phyloP scores from a whole-genome alignment of 2,113 vertebrate species.

The Pholis gunnellus region DNA sequence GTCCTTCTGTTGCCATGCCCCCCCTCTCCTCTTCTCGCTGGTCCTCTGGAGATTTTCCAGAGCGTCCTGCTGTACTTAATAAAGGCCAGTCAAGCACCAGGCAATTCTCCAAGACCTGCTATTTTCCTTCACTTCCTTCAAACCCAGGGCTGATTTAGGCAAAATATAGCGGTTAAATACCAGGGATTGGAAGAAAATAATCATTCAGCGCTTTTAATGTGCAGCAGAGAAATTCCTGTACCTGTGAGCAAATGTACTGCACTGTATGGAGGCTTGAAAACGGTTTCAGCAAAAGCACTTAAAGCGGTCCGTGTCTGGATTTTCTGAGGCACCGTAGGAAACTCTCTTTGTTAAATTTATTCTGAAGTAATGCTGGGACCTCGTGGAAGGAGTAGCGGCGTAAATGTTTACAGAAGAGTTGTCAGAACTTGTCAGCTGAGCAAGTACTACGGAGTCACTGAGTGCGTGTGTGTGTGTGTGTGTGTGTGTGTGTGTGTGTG shows the following conservation, averaged over 20 bases:
- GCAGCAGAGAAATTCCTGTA: slow-evolving; percentile 1
- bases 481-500: slow-evolving; percentile 20
- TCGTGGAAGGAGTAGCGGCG: slow-evolving; percentile 54
- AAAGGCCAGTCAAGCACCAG: slow-evolving; percentile 90
- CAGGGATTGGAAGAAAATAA: slow-evolving; percentile 38
- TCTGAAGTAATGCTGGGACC: slow-evolving; percentile 48
- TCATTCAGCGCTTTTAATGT: slow-evolving; percentile 26
- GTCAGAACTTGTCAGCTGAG: slow-evolving; percentile 75
- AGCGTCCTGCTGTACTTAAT: slow-evolving; percentile 89
- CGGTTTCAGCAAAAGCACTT: slow-evolving; percentile 14
- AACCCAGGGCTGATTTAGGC: slow-evolving; percentile 78
- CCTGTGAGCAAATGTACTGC: slow-evolving; percentile 10
- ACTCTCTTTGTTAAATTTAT: slow-evolving; percentile 33
- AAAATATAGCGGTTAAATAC: slow-evolving; percentile 35
- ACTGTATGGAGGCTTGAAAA: slow-evolving; percentile 7
- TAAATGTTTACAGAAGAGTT: slow-evolving; percentile 74
- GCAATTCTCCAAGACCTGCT: slow-evolving; percentile 87
- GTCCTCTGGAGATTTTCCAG: slow-evolving; percentile 87
- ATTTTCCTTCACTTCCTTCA: slow-evolving; percentile 86
- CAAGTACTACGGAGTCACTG: slow-evolving; percentile 45
- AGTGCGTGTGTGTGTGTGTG: slow-evolving; percentile 39
- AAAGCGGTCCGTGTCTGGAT: slow-evolving; percentile 16
- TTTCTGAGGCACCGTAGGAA: slow-evolving; percentile 35
- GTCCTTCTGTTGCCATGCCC: slow-evolving; percentile 77
- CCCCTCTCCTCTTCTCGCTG: slow-evolving; percentile 69